Base-by-base conservation (phyloP, 2,113 vertebrate genomes). In the Suncus etruscus region DNA sequence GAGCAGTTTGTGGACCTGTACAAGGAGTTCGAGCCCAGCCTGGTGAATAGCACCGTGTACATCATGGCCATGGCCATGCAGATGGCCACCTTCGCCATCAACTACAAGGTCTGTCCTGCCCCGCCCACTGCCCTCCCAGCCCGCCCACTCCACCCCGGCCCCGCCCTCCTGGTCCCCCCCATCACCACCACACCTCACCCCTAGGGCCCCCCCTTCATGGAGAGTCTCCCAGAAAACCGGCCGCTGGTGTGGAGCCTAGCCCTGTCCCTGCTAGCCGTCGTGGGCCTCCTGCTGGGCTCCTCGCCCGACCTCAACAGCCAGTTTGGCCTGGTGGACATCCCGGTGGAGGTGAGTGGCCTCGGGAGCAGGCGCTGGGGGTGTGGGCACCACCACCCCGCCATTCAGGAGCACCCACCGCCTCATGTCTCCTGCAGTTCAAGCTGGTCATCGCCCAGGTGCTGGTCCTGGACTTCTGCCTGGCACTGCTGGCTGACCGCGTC, bases 51-150 rank as follows among this genome's bases (percentile, higher is more conserved):
- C 97, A 99, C 99, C 0, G 99, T 99, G 69, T 99, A 99, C 95
- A 99, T 99, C 94, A 99, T 99, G 98, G 99, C 99, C 8, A 99
- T 99, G 99, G 99, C 99, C 45, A 99, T 99, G 99, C 99, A 99
- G 95, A 99, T 99, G 97, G 99, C 99, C 87, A 99, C 99, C 0
- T 99, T 99, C 24, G 99, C 99, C 70, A 99, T 99, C 97, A 99
- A 99, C 97, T 99, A 99, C 97, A 99, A 99, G 99, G 99, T 99
- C 96, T 90, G 90, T 1, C 8, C 0, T 2, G 20, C 31, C 25
- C 50, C 31, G 11, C 45, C 48, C 78, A 1, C 20, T 20, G 3
- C 0, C 63, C 24, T 6, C 20, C 18, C 16, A 5, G 25, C 24
- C 65, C 25, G 27, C 11, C 25, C 65, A 3, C 65, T 11, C 6